Evolutionary conservation across 1,140 invertebrate genomes (phyloP), one percentile per base, ranked within the genome.

Genomic region (Caerostris darwini): DNA sequence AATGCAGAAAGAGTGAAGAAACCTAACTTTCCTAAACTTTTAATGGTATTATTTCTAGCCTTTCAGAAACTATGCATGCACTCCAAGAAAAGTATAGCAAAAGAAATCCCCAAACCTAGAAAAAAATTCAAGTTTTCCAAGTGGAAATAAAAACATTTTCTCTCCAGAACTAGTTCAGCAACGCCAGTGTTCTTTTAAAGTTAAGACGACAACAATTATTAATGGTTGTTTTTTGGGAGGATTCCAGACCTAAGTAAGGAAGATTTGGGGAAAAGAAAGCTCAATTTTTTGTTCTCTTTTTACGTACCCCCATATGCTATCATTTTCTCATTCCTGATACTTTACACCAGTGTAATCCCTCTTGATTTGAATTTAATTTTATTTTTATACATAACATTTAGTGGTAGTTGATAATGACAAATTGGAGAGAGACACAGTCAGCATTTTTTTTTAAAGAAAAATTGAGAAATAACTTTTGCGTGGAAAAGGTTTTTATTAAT

Each of bases 131-230:
- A 57, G 82, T 85, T 85, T 85, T 85, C 54, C 82, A 12, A 61
- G 54, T 50, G 86, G 58, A 88, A 77, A 88, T 64, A 67, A 67
- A 64, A 88, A 34, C 86, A n/a, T 67, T 88, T 54, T 88, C 56
- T 34, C 34, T 8, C 57, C 19, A 59, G 12, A 85, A 59, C 83
- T 85, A 58, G 83, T 85, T 85, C 83, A 85, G 56, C 58, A 54
- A 59, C 58, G 59, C 59, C n/a, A 17, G 12, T 64, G 5, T 67
- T 67, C 19, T 64, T 64, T 64, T 50, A 34, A 67, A 88, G 86
- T 88, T 88, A 88, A 67, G 86, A 85, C 34, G 86, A 59, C 86
- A 88, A 88, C 86, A 67, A 53, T 67, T 88, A 88, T 88, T 88
- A 67, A 88, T 88, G 86, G 59, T 88, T 67, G 58, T 88, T 88